Percentiles rank a stretch among this genome's conserved stretches.
These are phyloP conservation scores for Popillia japonica DNA, from an alignment of 1,140 invertebrate genomes.

Conservation along the genomic window DNA sequence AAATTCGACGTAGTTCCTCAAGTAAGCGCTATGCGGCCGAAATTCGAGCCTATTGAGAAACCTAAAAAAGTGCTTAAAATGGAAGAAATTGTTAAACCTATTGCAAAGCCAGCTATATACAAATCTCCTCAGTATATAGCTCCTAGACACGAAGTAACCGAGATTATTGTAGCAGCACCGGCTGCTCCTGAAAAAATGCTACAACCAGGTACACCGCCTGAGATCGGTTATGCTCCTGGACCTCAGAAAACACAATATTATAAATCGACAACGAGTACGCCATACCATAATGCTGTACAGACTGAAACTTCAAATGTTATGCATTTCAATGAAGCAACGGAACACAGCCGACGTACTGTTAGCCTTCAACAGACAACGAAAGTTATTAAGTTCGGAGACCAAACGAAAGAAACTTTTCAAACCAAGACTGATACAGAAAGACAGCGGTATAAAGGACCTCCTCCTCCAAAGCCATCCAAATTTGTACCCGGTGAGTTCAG, in stretches of 20 bases:
- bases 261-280: conserved; percentile 65
- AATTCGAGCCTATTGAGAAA: conserved; percentile 68
- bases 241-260: conserved; percentile 62
- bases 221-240: conserved; percentile 67
- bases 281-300: conserved; percentile 68
- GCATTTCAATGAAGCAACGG: conserved; percentile 74
- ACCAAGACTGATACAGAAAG: conserved; percentile 61
- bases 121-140: conserved; percentile 56
- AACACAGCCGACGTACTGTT: conserved; percentile 69
- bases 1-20: conserved; percentile 66
- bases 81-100: conserved; percentile 55
- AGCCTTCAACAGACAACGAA: conserved; percentile 74
- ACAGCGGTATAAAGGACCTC: conserved; percentile 52
- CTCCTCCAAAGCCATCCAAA: conserved; percentile 69
- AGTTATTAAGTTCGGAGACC: conserved; percentile 71
- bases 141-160: conserved; percentile 55
- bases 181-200: conserved; percentile 60
- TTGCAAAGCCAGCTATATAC: conserved; percentile 59
- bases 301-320: conserved; percentile 74
- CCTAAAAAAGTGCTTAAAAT: conserved; percentile 58
- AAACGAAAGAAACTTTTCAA: conserved; percentile 59
- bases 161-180: conserved; percentile 57
- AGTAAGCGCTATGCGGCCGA: conserved; percentile 62
- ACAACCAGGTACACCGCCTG: conserved; percentile 68
- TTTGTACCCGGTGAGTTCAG: conserved; percentile 73